A percentile compares a stretch with the other conserved stretches of the same genome.
Evolutionary conservation across 2,888 invertebrate species (phyloP).

Genomic region (Drosophila lutescens): DNA sequence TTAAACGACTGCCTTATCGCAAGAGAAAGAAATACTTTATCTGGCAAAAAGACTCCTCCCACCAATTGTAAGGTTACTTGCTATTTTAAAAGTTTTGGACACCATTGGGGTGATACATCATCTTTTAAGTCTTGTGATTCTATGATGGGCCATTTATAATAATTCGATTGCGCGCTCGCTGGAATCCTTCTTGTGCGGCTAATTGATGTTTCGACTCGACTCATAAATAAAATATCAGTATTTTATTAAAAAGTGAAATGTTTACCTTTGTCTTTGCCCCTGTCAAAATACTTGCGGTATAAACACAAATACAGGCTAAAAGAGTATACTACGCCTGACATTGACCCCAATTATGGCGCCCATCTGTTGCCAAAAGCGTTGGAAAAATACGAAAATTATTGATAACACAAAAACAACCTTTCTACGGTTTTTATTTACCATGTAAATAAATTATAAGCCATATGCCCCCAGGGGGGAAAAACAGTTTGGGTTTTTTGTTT

Average conservation of each 20-base stretch:
- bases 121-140: slow-evolving; percentile 74
- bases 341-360: slow-evolving; percentile 60
- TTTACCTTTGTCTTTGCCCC: slow-evolving; percentile 30
- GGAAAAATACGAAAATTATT: slow-evolving; percentile 45
- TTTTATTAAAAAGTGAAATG: slow-evolving; percentile 22
- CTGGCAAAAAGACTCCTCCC: neutral
- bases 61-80: neutral
- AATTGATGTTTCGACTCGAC: slow-evolving; percentile 32
- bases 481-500: slow-evolving; percentile 17
- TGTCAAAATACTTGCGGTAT: slow-evolving; percentile 22
- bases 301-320: slow-evolving; percentile 24
- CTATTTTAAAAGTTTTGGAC: slow-evolving; percentile 1
- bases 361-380: slow-evolving; percentile 30
- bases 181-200: slow-evolving; percentile 24
- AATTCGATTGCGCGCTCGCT: slow-evolving; percentile 69
- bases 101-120: slow-evolving; percentile 40
- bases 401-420: slow-evolving; percentile 10
- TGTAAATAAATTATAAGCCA: slow-evolving; percentile 60
- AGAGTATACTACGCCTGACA: slow-evolving; percentile 45
- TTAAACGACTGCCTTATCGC: neutral
- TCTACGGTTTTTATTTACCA: slow-evolving; percentile 24
- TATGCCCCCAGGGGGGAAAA: slow-evolving; percentile 29
- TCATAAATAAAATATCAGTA: slow-evolving; percentile 32
- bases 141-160: slow-evolving; percentile 73
- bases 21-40: neutral